Base-by-base conservation (phyloP, 1,140 invertebrate species). In the Melanaphis sacchari region DNA sequence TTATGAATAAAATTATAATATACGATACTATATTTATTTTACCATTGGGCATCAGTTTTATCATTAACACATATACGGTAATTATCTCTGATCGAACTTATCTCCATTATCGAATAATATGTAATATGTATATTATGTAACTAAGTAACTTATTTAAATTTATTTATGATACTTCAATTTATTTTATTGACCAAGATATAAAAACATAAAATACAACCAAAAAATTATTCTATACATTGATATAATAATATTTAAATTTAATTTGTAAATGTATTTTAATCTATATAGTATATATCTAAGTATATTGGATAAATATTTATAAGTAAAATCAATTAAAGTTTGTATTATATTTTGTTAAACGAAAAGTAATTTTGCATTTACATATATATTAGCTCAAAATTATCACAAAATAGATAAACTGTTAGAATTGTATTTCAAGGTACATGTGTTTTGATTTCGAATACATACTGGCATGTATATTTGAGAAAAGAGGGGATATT, bases 171-270 rank as follows among this genome's bases (percentile, higher is more conserved):
- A 54, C 26, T 54, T 54, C 24, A 26, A 54, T 54, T 26, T 54
- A 1, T 54, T 8, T 54, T 54, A 26, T 54, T 54, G 0, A 2
- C 54, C 26, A 11, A 31, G 54, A 11, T 4, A 59, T 59, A 59
- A 54, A 26, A 54, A 54, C 9, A 54, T 54, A 54, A 26, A 59
- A 31, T 59, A 31, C 0, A 31, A 59, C 31, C 31, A 11, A 31
- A 11, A 31, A 59, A 9, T 59, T 59, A 59, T 59, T 15, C 0
- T 59, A 31, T 59, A 4, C 26, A 66, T 76, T 76, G 3, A 5
- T 76, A 76, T n/a, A 76, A 76, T 76, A 76, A n/a, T 76, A n/a
- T 76, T 76, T n/a, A n/a, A 18, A 76, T 76, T 76, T n/a, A 76
- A 76, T 76, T 76, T 76, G 31, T 66, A 76, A 76, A 36, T n/a